Conservation (phyloP, 2,797 vertebrate genomes). For the Parotocinclus haroldoi region DNA sequence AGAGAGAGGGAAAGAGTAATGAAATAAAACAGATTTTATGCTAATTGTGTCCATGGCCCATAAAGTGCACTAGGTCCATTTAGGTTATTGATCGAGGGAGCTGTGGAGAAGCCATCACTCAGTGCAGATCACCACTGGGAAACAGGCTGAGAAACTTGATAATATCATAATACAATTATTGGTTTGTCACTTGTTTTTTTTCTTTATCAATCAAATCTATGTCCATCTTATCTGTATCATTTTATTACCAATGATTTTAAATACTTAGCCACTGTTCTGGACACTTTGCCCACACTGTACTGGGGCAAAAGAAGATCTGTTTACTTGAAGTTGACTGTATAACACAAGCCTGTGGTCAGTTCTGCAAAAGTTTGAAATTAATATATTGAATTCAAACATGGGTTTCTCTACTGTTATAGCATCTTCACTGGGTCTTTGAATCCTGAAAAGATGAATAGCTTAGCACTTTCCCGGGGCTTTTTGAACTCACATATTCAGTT, state of each 20-base stretch:
- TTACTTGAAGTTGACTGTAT: too few species aligned
- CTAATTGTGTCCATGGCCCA: conserved; percentile 52
- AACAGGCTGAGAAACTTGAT: conserved; percentile 18
- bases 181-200: conserved; percentile 5
- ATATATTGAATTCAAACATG: too few species aligned
- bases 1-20: conserved; percentile 39
- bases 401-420: too few species aligned
- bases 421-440: too few species aligned
- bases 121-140: conserved; percentile 2
- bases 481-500: conserved; percentile 20
- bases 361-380: too few species aligned
- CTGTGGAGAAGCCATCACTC: conserved; percentile 27
- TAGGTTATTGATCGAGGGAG: conserved; percentile 56
- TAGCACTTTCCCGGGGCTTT: conserved; percentile 9
- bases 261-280: too few species aligned
- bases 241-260: too few species aligned
- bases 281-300: too few species aligned
- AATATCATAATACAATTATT: conserved; percentile 2
- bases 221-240: too few species aligned
- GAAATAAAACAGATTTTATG: conserved; percentile 61
- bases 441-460: neutral
- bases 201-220: neutral
- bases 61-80: conserved; percentile 54
- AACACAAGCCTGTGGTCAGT: too few species aligned
- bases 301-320: too few species aligned